phyloP scores from a whole-genome alignment of 2,113 vertebrate genomes.

The Galeopterus variegatus region DNA sequence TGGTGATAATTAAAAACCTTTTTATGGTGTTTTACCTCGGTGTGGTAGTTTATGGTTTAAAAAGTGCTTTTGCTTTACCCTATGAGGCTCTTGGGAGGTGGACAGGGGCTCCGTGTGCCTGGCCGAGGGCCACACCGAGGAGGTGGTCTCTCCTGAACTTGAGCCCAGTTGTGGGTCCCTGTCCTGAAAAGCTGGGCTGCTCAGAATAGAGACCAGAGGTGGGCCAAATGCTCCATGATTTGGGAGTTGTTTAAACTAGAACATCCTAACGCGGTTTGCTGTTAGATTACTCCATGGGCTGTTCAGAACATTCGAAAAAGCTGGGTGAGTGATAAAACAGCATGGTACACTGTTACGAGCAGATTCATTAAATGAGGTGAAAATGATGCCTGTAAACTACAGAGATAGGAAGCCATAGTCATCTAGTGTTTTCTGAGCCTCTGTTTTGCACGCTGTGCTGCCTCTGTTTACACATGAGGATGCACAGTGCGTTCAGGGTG shows the following conservation, averaged over 20 bases:
- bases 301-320: not conserved
- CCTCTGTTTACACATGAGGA: not conserved
- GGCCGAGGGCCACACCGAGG: not conserved
- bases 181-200: not conserved
- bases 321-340: not conserved
- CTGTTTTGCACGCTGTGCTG: not conserved
- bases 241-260: not conserved
- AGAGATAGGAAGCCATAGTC: not conserved
- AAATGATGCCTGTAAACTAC: not conserved
- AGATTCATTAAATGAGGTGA: not conserved
- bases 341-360: not conserved
- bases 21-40: not conserved
- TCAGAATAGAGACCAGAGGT: not conserved
- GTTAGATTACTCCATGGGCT: not conserved
- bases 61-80: not conserved
- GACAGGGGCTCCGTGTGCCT: not conserved
- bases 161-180: not conserved
- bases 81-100: no score
- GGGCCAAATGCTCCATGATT: not conserved
- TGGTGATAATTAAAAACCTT: not conserved
- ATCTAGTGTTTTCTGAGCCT: not conserved
- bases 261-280: not conserved
- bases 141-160: not conserved
- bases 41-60: not conserved
- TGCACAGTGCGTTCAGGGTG: accelerated